Percentiles rank a stretch among this genome's conserved stretches.
Conservation (phyloP, 2,888 invertebrate species). For the Gymnosoma rotundatum region DNA sequence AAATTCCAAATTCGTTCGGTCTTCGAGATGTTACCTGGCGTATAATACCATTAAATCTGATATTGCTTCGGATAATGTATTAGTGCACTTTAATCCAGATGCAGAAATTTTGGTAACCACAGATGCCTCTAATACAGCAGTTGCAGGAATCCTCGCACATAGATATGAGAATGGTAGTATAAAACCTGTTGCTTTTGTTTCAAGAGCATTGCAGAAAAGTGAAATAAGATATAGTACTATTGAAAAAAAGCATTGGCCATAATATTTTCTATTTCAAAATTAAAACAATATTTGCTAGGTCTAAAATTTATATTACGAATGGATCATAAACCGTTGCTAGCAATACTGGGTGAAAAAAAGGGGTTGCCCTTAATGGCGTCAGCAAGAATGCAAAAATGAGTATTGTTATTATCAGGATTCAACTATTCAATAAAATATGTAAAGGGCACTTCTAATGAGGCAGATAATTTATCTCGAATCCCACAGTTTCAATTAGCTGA, state of each 20-base stretch:
- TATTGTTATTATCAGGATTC: slow-evolving; percentile 66
- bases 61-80: slow-evolving; percentile 30
- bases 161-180: not conserved
- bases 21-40: slow-evolving; percentile 3
- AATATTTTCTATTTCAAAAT: slow-evolving; percentile 52
- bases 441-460: slow-evolving; percentile 55
- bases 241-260: slow-evolving; percentile 68
- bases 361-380: slow-evolving; percentile 64
- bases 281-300: slow-evolving; percentile 64
- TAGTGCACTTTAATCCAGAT: slow-evolving; percentile 39
- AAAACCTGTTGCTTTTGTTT: slow-evolving; percentile 4
- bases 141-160: no score
- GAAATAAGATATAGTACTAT: slow-evolving; percentile 68
- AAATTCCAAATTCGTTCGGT: slow-evolving; percentile 22
- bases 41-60: slow-evolving; percentile 29
- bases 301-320: slow-evolving; percentile 63
- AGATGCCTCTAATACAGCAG: slow-evolving; percentile 4
- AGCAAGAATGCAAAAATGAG: slow-evolving; percentile 62
- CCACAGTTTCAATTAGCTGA: slow-evolving; percentile 21
- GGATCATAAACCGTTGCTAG: slow-evolving; percentile 54
- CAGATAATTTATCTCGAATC: slow-evolving; percentile 46
- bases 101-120: slow-evolving; percentile 25
- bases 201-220: slow-evolving; percentile 54
- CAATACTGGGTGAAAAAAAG: slow-evolving; percentile 65
- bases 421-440: slow-evolving; percentile 63